Percentiles rank a stretch among this genome's conserved stretches.
phyloP scores from a whole-genome alignment of 1,140 invertebrate genomes.

The Psilanteris sp. region DNA sequence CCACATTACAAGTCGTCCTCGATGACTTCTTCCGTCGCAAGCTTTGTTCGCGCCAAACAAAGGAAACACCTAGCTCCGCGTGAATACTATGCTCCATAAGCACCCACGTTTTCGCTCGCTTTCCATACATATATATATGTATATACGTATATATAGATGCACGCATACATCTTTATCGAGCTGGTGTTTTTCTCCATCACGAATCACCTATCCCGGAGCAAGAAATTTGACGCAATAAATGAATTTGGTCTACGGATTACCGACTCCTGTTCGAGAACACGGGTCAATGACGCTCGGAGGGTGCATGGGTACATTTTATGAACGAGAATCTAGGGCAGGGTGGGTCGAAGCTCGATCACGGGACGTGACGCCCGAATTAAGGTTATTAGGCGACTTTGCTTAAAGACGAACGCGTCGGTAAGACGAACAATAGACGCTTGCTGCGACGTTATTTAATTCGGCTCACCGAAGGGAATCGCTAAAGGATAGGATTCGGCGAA shows the following conservation, averaged over 20 bases:
- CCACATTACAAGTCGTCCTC: constrained; percentile 47
- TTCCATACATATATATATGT: too few species aligned
- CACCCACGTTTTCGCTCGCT: constrained; percentile 9
- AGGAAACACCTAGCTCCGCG: constrained; percentile 36
- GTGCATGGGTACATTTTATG: constrained; percentile 3
- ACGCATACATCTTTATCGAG: too few species aligned
- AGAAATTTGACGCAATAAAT: constrained; percentile 33
- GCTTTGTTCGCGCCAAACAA: constrained; percentile 59
- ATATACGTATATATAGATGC: too few species aligned
- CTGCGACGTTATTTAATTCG: constrained; percentile 26
- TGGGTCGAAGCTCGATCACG: constrained; percentile 15
- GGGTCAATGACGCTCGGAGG: constrained; percentile 4
- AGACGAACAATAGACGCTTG: constrained; percentile 24
- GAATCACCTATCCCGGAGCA: constrained; percentile 7
- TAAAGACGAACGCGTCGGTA: constrained; percentile 38
- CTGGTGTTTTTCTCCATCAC: too few species aligned
- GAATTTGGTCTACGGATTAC: constrained; percentile 5
- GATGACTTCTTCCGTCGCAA: constrained; percentile 53
- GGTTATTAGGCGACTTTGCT: constrained; percentile 40
- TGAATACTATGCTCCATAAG: constrained; percentile 14
- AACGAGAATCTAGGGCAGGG: constrained; percentile 18
- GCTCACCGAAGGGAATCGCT: constrained; percentile 1
- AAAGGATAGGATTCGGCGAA: constrained; percentile 23
- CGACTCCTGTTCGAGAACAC: neutral
- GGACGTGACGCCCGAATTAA: constrained; percentile 29